Evolutionary conservation across 2,113 vertebrate species (phyloP).

Genomic region (Eonycteris spelaea): DNA sequence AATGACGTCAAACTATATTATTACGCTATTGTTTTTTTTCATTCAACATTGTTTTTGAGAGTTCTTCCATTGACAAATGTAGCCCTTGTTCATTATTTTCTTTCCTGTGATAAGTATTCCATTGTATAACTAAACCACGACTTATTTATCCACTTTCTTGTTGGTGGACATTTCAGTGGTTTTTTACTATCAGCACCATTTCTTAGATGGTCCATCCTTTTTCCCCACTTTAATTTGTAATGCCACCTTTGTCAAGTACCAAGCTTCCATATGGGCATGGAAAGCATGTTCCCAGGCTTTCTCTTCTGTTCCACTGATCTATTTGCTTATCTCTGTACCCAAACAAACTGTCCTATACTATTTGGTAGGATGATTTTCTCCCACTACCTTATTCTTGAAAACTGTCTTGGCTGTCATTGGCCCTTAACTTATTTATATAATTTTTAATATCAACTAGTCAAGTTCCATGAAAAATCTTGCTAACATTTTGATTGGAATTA

Average conservation of each 20-base stretch:
- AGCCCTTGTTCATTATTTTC: background rate
- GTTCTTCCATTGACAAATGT: constrained; percentile 2
- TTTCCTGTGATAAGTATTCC: background rate
- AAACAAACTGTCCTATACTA: background rate
- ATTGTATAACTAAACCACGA: background rate
- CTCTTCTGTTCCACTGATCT: background rate
- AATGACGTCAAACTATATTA: constrained; percentile 40
- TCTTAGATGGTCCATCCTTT: background rate
- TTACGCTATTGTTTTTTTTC: constrained; percentile 49
- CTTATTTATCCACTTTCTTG: background rate
- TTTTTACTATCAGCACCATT: background rate
- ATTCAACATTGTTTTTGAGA: constrained; percentile 44
- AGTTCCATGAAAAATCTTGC: background rate
- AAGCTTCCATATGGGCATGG: background rate
- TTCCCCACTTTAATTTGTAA: background rate
- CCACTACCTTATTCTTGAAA: background rate
- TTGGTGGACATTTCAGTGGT: background rate
- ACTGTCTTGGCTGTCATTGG: background rate
- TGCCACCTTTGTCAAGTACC: background rate
- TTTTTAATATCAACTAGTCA: background rate
- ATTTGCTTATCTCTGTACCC: background rate
- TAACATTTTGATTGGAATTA: background rate
- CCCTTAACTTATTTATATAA: background rate
- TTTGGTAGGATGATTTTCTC: background rate
- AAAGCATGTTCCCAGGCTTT: background rate